Conservation (phyloP, 2,113 vertebrate species). For the Thamnophis sirtalis region DNA sequence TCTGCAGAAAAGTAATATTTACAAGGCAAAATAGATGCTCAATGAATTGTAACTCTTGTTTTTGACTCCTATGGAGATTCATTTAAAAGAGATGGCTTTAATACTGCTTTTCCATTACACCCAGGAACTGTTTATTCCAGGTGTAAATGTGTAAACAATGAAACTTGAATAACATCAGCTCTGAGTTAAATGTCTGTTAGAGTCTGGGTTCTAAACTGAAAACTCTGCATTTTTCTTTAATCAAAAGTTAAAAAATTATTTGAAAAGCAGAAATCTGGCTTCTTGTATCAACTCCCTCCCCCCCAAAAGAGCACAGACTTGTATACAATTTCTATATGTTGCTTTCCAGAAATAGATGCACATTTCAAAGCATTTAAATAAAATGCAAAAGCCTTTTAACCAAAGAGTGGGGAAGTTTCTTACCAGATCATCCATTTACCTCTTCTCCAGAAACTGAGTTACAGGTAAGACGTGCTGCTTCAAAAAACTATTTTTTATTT, state of each 20-base stretch:
- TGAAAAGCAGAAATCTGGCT: not conserved
- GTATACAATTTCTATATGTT: not conserved
- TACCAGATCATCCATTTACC: not conserved
- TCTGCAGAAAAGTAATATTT: constrained; percentile 10
- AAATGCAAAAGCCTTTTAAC: not conserved
- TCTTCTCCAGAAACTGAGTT: not conserved
- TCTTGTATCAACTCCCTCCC: not conserved
- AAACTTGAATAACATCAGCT: not conserved
- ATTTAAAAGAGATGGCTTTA: not conserved
- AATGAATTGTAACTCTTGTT: not conserved
- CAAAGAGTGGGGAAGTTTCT: not conserved
- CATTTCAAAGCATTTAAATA: not conserved
- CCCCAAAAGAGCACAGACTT: not conserved
- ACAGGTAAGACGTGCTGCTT: not conserved
- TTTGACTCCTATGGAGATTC: not conserved
- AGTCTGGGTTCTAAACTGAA: not conserved
- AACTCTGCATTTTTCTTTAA: not conserved
- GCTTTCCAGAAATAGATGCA: not conserved
- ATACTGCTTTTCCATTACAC: not conserved
- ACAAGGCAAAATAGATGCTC: constrained; percentile 2
- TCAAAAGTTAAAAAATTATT: not conserved
- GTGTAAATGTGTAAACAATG: not conserved
- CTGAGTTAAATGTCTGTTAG: not conserved
- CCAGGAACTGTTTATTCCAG: not conserved
- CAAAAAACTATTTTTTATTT: not conserved